Percentiles rank a stretch among this genome's conserved stretches.
Evolutionary conservation across 2,888 invertebrate species (phyloP).

Genomic region (Ligdia adustata): DNA sequence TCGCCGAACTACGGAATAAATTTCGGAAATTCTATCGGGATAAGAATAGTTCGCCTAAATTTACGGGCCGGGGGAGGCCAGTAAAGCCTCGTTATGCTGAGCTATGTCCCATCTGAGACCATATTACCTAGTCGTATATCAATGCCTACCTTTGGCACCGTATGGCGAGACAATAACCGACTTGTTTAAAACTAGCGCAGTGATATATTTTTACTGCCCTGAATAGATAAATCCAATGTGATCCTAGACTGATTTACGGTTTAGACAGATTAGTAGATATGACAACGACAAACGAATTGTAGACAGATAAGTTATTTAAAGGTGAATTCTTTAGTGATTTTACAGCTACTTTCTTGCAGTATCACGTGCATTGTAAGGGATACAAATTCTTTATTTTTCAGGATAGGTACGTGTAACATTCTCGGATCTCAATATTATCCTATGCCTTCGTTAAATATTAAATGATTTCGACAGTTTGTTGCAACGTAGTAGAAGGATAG

Average conservation of each 20-base stretch:
- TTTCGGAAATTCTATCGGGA: constrained; percentile 72
- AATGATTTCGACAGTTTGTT: too few relatives aligned
- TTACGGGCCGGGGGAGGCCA: constrained; percentile 72
- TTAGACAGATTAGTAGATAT: constrained; percentile 3
- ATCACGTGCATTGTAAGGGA: too few relatives aligned
- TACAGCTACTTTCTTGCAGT: too few relatives aligned
- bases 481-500: too few relatives aligned
- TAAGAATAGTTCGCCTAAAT: constrained; percentile 78
- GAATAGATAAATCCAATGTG: constrained; percentile 27
- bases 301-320: constrained; percentile 2
- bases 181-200: constrained; percentile 17
- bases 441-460: too few relatives aligned
- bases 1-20: constrained; percentile 64
- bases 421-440: too few relatives aligned
- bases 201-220: constrained; percentile 12
- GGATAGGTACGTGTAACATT: too few relatives aligned
- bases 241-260: constrained; percentile 15
- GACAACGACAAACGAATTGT: neutral
- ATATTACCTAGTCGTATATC: constrained; percentile 52
- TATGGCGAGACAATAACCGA: constrained; percentile 33
- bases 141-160: constrained; percentile 44
- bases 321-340: too few relatives aligned
- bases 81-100: constrained; percentile 80
- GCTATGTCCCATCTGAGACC: constrained; percentile 70
- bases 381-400: too few relatives aligned